phyloP scores from a whole-genome alignment of 1,140 invertebrate species.

The Stenopsyche tienmushanensis region DNA sequence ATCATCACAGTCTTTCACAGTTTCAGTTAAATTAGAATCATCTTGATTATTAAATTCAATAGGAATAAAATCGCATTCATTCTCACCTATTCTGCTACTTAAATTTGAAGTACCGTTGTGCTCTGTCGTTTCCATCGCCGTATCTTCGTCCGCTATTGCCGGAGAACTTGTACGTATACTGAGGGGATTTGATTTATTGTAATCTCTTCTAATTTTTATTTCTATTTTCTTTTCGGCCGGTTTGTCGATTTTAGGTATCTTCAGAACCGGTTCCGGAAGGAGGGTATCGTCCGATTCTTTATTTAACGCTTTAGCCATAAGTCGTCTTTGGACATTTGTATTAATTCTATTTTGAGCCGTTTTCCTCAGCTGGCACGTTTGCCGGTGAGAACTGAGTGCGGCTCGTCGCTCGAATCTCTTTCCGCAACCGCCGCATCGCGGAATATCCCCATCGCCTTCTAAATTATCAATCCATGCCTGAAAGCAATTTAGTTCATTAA shows the following conservation, averaged over 20 bases:
- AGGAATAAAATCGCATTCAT: slow-evolving; percentile 11
- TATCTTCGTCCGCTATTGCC: slow-evolving; percentile 14
- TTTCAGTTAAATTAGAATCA: slow-evolving; percentile 25
- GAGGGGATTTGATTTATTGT: slow-evolving; percentile 29
- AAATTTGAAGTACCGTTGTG: slow-evolving; percentile 6
- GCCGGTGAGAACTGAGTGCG: slow-evolving; percentile 64
- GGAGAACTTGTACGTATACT: slow-evolving; percentile 28
- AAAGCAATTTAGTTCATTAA: slow-evolving; percentile 25
- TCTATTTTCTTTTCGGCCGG: slow-evolving; percentile 37
- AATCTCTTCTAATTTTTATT: slow-evolving; percentile 40
- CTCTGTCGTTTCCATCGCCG: slow-evolving; percentile 16
- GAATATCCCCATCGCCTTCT: slow-evolving; percentile 57
- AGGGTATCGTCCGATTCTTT: slow-evolving; percentile 13
- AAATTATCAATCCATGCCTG: slow-evolving; percentile 63
- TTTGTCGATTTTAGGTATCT: slow-evolving; percentile 34
- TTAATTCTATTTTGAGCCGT: slow-evolving; percentile 36
- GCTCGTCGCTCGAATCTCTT: slow-evolving; percentile 67
- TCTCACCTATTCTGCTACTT: slow-evolving; percentile 20
- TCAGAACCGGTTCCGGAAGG: slow-evolving; percentile 9
- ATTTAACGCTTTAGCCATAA: neutral
- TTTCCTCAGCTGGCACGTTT: slow-evolving; percentile 55
- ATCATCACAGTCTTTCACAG: slow-evolving; percentile 38
- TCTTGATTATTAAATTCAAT: slow-evolving; percentile 10
- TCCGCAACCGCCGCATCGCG: slow-evolving; percentile 66
- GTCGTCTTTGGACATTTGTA: slow-evolving; percentile 21